phyloP scores from a whole-genome alignment of 2,113 vertebrate species.

The Falco punctatus region DNA sequence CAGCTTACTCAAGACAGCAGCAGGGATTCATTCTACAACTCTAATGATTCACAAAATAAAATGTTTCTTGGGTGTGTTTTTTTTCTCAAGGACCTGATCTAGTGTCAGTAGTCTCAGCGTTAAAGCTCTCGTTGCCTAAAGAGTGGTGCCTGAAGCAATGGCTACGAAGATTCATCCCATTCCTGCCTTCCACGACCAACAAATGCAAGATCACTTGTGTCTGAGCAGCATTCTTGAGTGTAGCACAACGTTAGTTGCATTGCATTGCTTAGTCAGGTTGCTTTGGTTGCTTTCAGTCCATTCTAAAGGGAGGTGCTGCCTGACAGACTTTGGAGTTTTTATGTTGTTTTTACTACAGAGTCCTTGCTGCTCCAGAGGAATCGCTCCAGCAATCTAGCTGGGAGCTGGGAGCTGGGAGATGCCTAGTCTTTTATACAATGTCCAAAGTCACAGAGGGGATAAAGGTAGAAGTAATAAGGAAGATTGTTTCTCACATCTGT shows the following conservation, averaged over 20 bases:
- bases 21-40: background rate
- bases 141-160: background rate
- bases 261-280: background rate
- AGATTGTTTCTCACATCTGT: background rate
- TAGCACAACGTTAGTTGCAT: background rate
- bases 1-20: background rate
- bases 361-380: background rate
- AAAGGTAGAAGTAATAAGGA: background rate
- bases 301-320: background rate
- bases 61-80: background rate
- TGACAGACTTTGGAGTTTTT: background rate
- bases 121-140: background rate
- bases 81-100: background rate
- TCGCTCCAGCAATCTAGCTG: background rate
- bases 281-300: background rate
- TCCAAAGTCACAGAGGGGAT: background rate
- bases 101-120: background rate
- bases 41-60: constrained; percentile 32
- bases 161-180: background rate
- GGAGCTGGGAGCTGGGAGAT: background rate
- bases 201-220: background rate
- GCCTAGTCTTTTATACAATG: background rate
- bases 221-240: background rate
- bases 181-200: background rate
- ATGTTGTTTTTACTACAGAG: background rate